Conservation (phyloP, 2,888 invertebrate species). For the Reticulitermes lucifugus region DNA sequence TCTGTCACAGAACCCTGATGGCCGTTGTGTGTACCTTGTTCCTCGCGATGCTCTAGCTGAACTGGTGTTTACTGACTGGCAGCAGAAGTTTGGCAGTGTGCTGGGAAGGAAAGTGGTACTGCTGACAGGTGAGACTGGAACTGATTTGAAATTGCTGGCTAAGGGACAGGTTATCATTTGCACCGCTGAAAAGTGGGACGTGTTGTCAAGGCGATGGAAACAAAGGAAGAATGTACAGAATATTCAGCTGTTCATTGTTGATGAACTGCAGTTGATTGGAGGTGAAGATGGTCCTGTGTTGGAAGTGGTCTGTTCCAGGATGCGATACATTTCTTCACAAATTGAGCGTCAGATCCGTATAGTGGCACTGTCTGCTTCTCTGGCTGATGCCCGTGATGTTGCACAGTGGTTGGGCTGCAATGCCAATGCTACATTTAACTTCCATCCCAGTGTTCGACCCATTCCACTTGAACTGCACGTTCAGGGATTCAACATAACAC, state of each 20-base stretch:
- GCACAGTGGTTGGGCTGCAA: constrained; percentile 97
- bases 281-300: constrained; percentile 94
- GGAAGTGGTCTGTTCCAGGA: constrained; percentile 91
- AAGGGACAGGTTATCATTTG: constrained; percentile 83
- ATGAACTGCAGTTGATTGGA: constrained; percentile 92
- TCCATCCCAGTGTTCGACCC: constrained; percentile 97
- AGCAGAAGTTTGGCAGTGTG: constrained; percentile 83
- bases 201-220: constrained; percentile 97
- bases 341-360: constrained; percentile 90
- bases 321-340: constrained; percentile 97
- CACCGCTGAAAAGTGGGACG: constrained; percentile 99
- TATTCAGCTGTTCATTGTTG: constrained; percentile 95
- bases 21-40: constrained; percentile 93
- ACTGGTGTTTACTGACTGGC: constrained; percentile 91
- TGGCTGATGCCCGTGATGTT: constrained; percentile 95
- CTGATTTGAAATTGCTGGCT: constrained; percentile 89
- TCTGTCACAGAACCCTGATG: constrained; percentile 78
- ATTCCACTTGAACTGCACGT: constrained; percentile 96
- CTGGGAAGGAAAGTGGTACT: constrained; percentile 90
- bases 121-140: constrained; percentile 96
- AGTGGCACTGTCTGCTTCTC: constrained; percentile 91
- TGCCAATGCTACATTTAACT: constrained; percentile 95
- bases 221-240: constrained; percentile 98
- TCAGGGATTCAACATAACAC: constrained; percentile 91
- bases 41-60: constrained; percentile 94